Base-by-base conservation (phyloP, 1,140 invertebrate genomes). In the Eubasilissa regina region DNA sequence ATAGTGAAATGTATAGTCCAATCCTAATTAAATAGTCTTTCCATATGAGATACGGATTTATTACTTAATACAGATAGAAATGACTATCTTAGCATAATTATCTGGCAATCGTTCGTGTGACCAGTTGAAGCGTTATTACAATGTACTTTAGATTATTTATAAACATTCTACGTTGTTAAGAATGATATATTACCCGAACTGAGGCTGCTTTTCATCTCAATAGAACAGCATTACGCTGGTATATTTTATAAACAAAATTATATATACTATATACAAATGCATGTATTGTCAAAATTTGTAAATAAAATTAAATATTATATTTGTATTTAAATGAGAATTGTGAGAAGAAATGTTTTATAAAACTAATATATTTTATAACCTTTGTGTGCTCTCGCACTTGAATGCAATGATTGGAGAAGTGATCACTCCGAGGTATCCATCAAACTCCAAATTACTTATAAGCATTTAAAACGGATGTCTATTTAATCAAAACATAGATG, bases 261-360 rank as follows among this genome's bases (percentile, higher is more conserved):
- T 76, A 44, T 51, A 58, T 35, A 53, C 21, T 73, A 73, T 35
- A 35, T 75, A 58, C 68, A 75, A 72, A 43, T 75, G 72, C 72
- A 58, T 75, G 72, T 75, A 75, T 58, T 45, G 72, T 75, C 72
- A 58, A 75, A 75, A 75, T 75, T 75, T 75, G 72, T 75, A 75
- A 53, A 72, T 72, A 72, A 55, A 68, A 68, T 45, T 44, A 68
- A 68, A 68, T 68, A 72, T 72, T 72, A 53, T 47, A 68, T 68
- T 68, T 43, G 44, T 68, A 68, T 62, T 62, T 35, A 3, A 35
- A 35, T 35, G n/a, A 68, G 44, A 68, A 17, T 45, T 68, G 35
- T 68, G 15, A 51, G 25, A 53, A 72, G 25, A 53, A 53, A 72
- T 53, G 11, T 68, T 51, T 72, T 21, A 53, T 53, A 72, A 70